phyloP scores from a whole-genome alignment of 2,797 vertebrate species.

The Sebastolobus altivelis region DNA sequence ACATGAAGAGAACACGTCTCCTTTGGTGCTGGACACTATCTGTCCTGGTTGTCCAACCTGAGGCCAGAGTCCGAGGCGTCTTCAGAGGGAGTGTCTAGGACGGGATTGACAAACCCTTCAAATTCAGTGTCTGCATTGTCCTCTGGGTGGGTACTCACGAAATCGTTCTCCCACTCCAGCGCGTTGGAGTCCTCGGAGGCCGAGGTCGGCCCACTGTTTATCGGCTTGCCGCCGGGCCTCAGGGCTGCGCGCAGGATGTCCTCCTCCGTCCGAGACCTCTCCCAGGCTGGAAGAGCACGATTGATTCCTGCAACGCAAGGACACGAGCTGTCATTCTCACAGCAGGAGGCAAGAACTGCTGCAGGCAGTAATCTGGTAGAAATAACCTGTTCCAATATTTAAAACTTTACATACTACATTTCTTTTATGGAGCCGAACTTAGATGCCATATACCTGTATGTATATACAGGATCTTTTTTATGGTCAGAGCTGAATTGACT shows the following conservation, averaged over 20 bases:
- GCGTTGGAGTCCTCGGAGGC: conserved; percentile 94
- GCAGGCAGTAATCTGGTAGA: not conserved
- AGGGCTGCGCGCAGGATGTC: conserved; percentile 95
- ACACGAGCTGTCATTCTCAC: not conserved
- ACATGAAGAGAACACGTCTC: conserved; percentile 42
- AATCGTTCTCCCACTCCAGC: conserved; percentile 98
- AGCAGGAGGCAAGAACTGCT: not conserved
- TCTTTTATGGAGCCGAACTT: not conserved
- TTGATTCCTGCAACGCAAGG: conserved; percentile 88
- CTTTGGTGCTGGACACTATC: conserved; percentile 77
- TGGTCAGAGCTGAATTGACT: not conserved
- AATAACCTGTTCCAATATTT: not conserved
- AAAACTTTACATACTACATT: not conserved
- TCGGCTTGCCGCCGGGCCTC: conserved; percentile 81
- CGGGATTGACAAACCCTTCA: conserved; percentile 93
- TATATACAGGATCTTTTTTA: not conserved
- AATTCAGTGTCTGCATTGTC: conserved; percentile 91
- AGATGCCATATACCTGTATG: not conserved
- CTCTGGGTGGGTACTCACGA: conserved; percentile 91
- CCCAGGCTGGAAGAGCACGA: conserved; percentile 90
- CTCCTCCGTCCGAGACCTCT: conserved; percentile 95
- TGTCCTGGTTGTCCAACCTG: conserved; percentile 69
- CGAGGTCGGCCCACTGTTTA: conserved; percentile 89
- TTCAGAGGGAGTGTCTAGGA: conserved; percentile 86
- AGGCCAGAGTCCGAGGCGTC: conserved; percentile 76